Percentiles rank a stretch among this genome's conserved stretches.
phyloP scores from a whole-genome alignment of 2,888 invertebrate species.

The Epinotia brunnichana region DNA sequence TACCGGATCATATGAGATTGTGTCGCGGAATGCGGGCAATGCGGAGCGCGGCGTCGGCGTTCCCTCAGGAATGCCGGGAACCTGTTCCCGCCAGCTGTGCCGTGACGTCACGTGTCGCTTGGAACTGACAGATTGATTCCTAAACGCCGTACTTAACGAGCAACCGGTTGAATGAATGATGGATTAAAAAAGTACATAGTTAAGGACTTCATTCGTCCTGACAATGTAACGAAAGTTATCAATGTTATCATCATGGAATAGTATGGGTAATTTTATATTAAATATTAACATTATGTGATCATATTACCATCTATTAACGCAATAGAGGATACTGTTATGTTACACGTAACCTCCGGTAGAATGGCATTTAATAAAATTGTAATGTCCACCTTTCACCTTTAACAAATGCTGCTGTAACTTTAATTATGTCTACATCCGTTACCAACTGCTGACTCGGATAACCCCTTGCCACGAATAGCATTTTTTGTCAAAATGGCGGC shows the following conservation, averaged over 20 bases:
- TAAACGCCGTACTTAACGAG: conserved; percentile 5
- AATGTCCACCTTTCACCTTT: conserved; percentile 30
- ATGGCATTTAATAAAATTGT: conserved; percentile 24
- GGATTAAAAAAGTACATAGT: too few relatives aligned
- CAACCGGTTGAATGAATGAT: not conserved
- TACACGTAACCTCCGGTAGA: conserved; percentile 22
- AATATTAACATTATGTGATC: not conserved
- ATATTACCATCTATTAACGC: not conserved
- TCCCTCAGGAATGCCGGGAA: conserved; percentile 75
- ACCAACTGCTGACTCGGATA: conserved; percentile 24
- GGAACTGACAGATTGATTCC: conserved; percentile 34
- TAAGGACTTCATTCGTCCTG: not conserved
- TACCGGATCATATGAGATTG: conserved; percentile 52
- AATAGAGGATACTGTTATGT: conserved; percentile 17
- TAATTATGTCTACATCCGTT: conserved; percentile 16
- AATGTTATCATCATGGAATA: not conserved
- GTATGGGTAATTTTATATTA: too few relatives aligned
- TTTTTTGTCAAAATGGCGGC: conserved; percentile 43
- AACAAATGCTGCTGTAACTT: conserved; percentile 2
- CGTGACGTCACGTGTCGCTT: conserved; percentile 63
- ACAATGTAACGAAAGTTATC: not conserved
- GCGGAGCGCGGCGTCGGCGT: conserved; percentile 62
- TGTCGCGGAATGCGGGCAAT: conserved; percentile 56
- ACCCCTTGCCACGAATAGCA: conserved; percentile 32
- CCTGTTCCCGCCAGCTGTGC: conserved; percentile 69